These are phyloP conservation scores for Dasyurus viverrinus DNA, from an alignment of 2,113 vertebrate species.

Conservation along the genomic window DNA sequence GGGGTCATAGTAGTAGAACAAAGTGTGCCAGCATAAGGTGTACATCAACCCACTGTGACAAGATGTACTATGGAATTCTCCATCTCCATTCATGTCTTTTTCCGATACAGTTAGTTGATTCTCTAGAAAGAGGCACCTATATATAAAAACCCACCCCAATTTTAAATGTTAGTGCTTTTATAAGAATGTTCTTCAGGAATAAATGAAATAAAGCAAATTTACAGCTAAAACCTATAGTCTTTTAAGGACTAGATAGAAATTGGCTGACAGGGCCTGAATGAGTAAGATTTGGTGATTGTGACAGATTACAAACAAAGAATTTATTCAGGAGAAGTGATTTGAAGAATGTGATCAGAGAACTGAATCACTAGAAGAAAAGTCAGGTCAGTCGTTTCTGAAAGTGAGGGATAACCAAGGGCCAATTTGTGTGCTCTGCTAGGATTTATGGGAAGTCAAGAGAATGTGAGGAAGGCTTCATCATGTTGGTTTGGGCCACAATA, in stretches of 20 bases:
- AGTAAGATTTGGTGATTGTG: neutral
- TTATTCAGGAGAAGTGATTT: neutral
- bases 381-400: neutral
- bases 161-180: neutral
- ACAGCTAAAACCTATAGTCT: neutral
- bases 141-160: neutral
- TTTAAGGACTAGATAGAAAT: neutral
- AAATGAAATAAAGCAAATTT: neutral
- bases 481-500: neutral
- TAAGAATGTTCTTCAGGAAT: neutral
- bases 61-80: neutral
- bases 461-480: neutral
- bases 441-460: neutral
- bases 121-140: neutral
- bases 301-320: neutral
- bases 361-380: neutral
- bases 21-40: neutral
- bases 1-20: neutral
- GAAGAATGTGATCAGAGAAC: neutral
- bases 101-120: neutral
- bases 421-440: neutral
- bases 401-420: neutral
- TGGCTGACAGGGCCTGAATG: neutral
- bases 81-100: neutral
- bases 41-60: neutral